Base-by-base conservation (phyloP, 2,888 invertebrate genomes). In the Cephus rjabovi region DNA sequence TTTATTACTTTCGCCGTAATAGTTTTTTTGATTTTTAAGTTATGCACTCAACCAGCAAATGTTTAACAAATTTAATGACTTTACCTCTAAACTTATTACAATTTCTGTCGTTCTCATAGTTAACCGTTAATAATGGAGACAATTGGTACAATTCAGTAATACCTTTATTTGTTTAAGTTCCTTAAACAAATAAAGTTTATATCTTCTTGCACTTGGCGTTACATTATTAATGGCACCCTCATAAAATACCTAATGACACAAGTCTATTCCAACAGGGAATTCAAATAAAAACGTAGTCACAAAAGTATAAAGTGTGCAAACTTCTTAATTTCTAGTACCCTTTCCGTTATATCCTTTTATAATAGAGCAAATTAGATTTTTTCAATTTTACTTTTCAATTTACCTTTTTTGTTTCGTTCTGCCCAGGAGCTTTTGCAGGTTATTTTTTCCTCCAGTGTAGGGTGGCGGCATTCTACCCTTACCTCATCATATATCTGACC, bases 401-500 rank as follows among this genome's bases (percentile, higher is more conserved):
- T 23, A 56, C 40, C 40, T 56, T 56, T 56, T 56, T 2, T 15
- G 23, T 56, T 56, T 56, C 40, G 40, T 56, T 56, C 11, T 31
- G 31, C 71, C 71, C 71, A 71, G 12, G 34, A 33, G 1, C 31
- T 31, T 15, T 31, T 34, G 71, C 71, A 71, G n/a, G 31, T 31
- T 71, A 33, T 4, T 15, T 30, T 71, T 76, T 86, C 86, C 30
- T 81, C 81, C 11, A 79, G 77, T 34, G 82, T 83, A 11, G 82
- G 81, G 1, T 73, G 73, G 15, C 86, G 81, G 74, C 86, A 86
- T 6, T 80, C 68, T 71, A 85, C 84, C 12, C 76, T 77, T 30
- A 76, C 73, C 37, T 84, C 83, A 69, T 86, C 86, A 35, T 84
- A 86, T 70, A 83, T 80, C 23, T 83, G 79, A 9, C 79, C 79